phyloP scores from a whole-genome alignment of 2,797 vertebrate genomes.

The Peromyscus attwateri region DNA sequence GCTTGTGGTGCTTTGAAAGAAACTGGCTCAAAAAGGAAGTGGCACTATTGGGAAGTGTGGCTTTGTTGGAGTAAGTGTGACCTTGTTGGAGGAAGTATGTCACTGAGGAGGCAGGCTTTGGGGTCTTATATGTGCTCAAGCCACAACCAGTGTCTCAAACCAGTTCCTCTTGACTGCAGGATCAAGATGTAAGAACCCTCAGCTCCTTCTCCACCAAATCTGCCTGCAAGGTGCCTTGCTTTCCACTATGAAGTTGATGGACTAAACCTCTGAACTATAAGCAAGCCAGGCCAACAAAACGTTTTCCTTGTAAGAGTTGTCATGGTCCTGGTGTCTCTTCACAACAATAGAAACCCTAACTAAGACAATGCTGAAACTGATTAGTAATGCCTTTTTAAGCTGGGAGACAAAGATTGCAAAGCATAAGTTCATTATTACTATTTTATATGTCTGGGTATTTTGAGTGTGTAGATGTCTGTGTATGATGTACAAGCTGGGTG shows the following conservation, averaged over 20 bases:
- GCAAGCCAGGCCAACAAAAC: neutral
- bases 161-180: neutral
- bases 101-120: neutral
- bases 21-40: neutral
- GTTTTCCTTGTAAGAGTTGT: neutral
- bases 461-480: neutral
- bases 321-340: neutral
- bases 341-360: neutral
- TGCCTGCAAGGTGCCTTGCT: neutral
- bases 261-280: neutral
- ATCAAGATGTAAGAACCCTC: neutral
- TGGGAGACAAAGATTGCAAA: neutral
- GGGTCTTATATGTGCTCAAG: neutral
- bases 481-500: neutral
- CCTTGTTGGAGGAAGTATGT: neutral
- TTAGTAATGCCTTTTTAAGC: neutral
- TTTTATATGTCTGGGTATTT: neutral
- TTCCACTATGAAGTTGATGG: neutral
- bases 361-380: neutral
- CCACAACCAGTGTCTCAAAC: neutral
- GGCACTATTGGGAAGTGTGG: neutral
- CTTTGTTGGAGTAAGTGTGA: neutral
- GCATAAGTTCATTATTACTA: neutral
- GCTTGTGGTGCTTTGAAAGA: neutral
- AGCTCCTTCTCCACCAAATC: neutral